These are phyloP conservation scores for Aphelocoma californica DNA, from an alignment of 2,797 vertebrate species.

Conservation along the genomic window DNA sequence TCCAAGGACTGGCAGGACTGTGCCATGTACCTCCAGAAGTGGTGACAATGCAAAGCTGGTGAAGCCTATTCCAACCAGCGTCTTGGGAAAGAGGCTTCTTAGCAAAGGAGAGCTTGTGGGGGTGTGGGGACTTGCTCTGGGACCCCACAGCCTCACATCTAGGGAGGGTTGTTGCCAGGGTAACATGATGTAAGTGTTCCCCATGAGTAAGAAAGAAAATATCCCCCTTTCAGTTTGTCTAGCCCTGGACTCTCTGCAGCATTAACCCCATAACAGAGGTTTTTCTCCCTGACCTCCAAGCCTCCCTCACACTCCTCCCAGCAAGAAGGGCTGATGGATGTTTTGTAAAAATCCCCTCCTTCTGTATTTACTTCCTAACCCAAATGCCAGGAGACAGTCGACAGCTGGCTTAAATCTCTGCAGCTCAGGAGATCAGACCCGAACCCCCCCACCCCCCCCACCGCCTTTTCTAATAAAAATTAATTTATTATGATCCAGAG, in stretches of 20 bases:
- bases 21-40: neutral
- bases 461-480: conserved; percentile 79
- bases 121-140: neutral
- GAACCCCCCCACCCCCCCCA: neutral
- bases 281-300: neutral
- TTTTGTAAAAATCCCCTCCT: conserved; percentile 35
- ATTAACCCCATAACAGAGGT: neutral
- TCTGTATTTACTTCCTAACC: conserved; percentile 58
- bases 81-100: neutral
- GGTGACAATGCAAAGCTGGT: neutral
- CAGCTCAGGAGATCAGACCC: conserved; percentile 70
- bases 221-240: neutral
- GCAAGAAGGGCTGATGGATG: neutral
- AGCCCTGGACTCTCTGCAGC: neutral
- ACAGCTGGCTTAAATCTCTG: conserved; percentile 68
- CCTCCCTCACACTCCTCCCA: neutral
- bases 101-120: neutral
- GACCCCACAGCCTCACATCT: neutral
- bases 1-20: neutral
- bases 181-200: neutral
- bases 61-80: neutral
- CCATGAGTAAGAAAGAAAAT: neutral
- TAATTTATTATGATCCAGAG: conserved; percentile 80
- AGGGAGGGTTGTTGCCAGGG: neutral
- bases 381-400: conserved; percentile 59